phyloP scores from a whole-genome alignment of 2,113 vertebrate genomes.

The Polypterus bichir region DNA sequence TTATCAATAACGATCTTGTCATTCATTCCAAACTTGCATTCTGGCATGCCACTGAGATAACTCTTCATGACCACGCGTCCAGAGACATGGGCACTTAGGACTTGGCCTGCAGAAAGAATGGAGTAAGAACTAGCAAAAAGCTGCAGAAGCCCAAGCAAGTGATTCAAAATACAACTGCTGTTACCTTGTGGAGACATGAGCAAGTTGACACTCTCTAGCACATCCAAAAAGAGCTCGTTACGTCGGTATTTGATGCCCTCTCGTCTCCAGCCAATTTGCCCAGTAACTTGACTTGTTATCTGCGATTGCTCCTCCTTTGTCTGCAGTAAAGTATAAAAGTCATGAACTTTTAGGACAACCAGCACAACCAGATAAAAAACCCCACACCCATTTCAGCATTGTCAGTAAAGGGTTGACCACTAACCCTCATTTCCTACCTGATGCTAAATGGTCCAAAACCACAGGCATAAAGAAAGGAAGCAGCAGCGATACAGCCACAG shows the following conservation, averaged over 20 bases:
- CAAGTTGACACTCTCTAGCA: constrained; percentile 94
- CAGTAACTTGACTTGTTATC: constrained; percentile 98
- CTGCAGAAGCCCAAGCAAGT: background rate
- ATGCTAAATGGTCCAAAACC: constrained; percentile 43
- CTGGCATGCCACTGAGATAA: constrained; percentile 95
- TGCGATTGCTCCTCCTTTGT: constrained; percentile 98
- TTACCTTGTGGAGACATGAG: constrained; percentile 95
- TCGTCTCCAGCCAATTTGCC: constrained; percentile 97
- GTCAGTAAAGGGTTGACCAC: constrained; percentile 1
- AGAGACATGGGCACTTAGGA: constrained; percentile 91
- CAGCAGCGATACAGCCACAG: constrained; percentile 25
- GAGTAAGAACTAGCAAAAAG: background rate
- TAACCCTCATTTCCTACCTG: constrained; percentile 38
- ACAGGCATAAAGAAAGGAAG: constrained; percentile 29
- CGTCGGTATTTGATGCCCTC: constrained; percentile 98
- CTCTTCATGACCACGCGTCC: constrained; percentile 98
- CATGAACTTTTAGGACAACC: background rate
- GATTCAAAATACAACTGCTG: background rate
- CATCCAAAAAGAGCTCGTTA: constrained; percentile 94
- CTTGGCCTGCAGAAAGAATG: constrained; percentile 64
- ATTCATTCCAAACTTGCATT: constrained; percentile 98
- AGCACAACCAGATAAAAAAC: background rate
- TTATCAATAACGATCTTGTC: constrained; percentile 99
- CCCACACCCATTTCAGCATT: background rate
- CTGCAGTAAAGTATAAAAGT: constrained; percentile 32